Evolutionary conservation across 2,113 vertebrate genomes (phyloP).

Genomic region (Corydoras maculifer): DNA sequence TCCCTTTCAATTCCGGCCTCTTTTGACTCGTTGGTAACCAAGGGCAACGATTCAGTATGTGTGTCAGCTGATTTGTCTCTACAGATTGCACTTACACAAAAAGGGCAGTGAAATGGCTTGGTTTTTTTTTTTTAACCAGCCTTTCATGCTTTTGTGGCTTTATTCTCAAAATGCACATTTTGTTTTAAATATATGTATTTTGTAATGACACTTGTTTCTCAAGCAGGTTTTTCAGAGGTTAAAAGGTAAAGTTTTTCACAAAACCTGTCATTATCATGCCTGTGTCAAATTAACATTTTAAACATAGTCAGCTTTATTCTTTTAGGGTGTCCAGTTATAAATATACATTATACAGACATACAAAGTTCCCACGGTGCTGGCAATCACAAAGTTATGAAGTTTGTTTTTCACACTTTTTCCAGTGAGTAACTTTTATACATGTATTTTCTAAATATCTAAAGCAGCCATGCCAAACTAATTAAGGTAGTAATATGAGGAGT

Average conservation of each 20-base stretch:
- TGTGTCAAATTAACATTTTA: background rate
- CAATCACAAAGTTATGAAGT: background rate
- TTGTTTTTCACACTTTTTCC: background rate
- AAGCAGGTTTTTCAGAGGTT: background rate
- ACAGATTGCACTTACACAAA: constrained; percentile 37
- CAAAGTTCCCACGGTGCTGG: background rate
- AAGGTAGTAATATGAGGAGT: too few species aligned
- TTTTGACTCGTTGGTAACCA: constrained; percentile 60
- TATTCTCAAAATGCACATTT: constrained; percentile 9
- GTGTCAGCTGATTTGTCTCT: constrained; percentile 45
- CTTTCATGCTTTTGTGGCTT: constrained; percentile 37
- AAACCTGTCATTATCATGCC: too few species aligned
- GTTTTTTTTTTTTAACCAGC: constrained; percentile 42
- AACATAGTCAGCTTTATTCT: background rate
- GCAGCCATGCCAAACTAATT: too few species aligned
- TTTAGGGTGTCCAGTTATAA: background rate
- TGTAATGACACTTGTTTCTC: background rate
- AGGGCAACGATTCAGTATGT: constrained; percentile 52
- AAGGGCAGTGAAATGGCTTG: constrained; percentile 34
- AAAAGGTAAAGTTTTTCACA: background rate
- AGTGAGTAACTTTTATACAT: too few species aligned
- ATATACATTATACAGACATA: too few species aligned
- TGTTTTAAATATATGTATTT: background rate
- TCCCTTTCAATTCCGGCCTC: constrained; percentile 50
- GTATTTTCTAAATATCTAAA: too few species aligned